phyloP scores from a whole-genome alignment of 2,888 invertebrate genomes.

The Drosophila suboccidentalis region DNA sequence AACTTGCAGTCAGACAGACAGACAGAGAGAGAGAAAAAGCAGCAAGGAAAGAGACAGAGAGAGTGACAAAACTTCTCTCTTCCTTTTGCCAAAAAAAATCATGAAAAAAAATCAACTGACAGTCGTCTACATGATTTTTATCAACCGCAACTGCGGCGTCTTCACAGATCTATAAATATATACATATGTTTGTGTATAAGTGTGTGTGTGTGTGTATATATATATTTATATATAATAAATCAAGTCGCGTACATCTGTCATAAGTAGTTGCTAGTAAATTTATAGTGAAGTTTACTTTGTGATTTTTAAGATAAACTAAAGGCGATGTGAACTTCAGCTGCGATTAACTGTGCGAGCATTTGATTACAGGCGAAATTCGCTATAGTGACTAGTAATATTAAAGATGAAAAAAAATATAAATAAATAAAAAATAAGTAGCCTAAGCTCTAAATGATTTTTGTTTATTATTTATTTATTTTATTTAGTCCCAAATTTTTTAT shows the following conservation, averaged over 20 bases:
- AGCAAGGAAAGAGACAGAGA: not conserved
- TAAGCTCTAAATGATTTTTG: no score
- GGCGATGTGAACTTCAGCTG: conserved; percentile 18
- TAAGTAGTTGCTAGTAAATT: conserved; percentile 48
- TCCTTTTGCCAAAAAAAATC: conserved; percentile 30
- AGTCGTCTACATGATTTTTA: conserved; percentile 68
- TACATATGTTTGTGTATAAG: conserved; percentile 17
- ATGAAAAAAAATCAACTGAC: conserved; percentile 35
- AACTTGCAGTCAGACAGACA: not conserved
- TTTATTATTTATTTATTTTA: no score
- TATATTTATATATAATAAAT: conserved; percentile 52
- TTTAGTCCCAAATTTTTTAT: not conserved
- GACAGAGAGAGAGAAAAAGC: not conserved
- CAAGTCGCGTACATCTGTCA: conserved; percentile 68
- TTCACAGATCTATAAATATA: conserved; percentile 20
- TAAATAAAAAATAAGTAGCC: no score
- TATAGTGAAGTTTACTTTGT: conserved; percentile 47
- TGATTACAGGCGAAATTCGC: not conserved
- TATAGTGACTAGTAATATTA: not conserved
- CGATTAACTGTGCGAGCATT: not conserved
- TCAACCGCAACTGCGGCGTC: conserved; percentile 67
- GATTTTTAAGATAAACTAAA: conserved; percentile 46
- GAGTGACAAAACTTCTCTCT: conserved; percentile 12
- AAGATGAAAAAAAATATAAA: no score
- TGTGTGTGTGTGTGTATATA: conserved; percentile 1